These are phyloP conservation scores for Harmothoe impar DNA, from an alignment of 2,888 invertebrate genomes.

Conservation along the genomic window DNA sequence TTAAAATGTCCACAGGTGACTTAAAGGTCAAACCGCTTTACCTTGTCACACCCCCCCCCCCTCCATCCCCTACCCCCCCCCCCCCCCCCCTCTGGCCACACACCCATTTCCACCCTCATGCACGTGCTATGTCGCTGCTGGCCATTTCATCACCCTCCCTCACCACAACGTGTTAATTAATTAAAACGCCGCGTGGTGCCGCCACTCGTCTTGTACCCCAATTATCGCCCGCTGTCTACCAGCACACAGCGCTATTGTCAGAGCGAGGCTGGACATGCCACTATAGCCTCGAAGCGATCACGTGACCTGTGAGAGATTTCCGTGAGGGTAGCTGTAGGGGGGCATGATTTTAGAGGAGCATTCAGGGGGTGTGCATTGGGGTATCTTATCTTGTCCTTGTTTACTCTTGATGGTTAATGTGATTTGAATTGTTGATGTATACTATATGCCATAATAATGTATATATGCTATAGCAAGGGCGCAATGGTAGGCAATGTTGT, in stretches of 20 bases:
- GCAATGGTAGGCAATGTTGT: too few species aligned
- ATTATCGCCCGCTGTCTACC: not conserved
- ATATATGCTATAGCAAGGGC: too few species aligned
- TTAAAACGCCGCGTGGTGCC: conserved; percentile 1
- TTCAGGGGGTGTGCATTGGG: not conserved
- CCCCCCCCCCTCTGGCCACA: not conserved
- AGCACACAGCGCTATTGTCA: not conserved
- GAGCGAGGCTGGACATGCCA: conserved; percentile 14
- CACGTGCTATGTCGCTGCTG: not conserved
- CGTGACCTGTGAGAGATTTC: not conserved
- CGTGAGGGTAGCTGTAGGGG: not conserved
- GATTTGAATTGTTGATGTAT: too few species aligned
- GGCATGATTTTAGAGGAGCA: not conserved
- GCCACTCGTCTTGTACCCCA: conserved; percentile 27
- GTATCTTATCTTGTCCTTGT: too few species aligned
- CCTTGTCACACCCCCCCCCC: not conserved
- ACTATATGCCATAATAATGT: too few species aligned
- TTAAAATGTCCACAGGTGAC: not conserved
- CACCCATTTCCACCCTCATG: not conserved
- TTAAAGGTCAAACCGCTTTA: conserved; percentile 13
- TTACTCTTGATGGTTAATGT: too few species aligned
- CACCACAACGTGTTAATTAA: not conserved
- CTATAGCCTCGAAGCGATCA: conserved; percentile 2
- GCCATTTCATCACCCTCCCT: conserved; percentile 8
- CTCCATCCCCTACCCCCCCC: not conserved